Evolutionary conservation across 2,797 vertebrate genomes (phyloP).

Genomic region (Platalea minor): DNA sequence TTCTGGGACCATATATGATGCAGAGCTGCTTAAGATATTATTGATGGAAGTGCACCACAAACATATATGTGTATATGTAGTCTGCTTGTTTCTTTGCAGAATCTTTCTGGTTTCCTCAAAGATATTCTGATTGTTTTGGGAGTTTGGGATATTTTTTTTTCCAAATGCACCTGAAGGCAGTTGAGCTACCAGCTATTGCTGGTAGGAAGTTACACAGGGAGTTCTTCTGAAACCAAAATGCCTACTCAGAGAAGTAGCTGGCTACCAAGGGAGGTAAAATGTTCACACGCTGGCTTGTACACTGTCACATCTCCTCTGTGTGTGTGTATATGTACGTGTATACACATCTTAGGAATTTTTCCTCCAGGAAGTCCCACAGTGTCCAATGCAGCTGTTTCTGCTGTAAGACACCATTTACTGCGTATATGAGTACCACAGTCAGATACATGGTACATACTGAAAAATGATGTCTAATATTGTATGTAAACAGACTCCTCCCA

Average conservation of each 20-base stretch:
- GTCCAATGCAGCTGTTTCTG: background rate
- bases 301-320: background rate
- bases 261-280: background rate
- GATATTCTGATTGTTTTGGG: background rate
- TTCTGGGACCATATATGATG: background rate
- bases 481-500: background rate
- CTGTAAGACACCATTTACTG: background rate
- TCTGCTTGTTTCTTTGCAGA: background rate
- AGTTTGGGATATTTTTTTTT: background rate
- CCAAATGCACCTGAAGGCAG: background rate
- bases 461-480: background rate
- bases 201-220: background rate
- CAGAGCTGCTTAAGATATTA: background rate
- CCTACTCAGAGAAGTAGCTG: background rate
- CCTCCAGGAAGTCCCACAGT: background rate
- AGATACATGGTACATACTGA: background rate
- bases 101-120: background rate
- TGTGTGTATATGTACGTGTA: background rate
- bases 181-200: background rate
- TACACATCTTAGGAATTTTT: background rate
- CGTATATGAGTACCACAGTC: background rate
- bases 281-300: background rate
- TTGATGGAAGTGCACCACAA: background rate
- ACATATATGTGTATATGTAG: background rate
- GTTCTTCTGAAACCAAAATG: background rate